phyloP scores from a whole-genome alignment of 2,888 invertebrate species.

The Ethmia dodecea region DNA sequence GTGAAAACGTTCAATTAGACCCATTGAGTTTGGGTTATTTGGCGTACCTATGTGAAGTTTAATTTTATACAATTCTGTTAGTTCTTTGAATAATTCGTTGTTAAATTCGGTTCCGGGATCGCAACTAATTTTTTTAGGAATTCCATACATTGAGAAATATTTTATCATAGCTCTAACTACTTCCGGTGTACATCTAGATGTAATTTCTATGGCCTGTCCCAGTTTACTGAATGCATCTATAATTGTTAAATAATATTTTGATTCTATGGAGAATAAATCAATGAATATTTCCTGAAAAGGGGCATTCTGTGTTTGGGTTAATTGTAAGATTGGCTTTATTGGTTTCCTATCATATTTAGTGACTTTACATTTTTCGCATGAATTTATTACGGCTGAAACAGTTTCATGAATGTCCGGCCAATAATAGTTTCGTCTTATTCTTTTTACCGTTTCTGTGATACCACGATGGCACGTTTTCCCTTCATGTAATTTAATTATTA shows the following conservation, averaged over 20 bases:
- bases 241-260: constrained; percentile 13
- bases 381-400: constrained; percentile 14
- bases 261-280: constrained; percentile 15
- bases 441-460: constrained; percentile 18
- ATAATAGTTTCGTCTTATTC: constrained; percentile 18
- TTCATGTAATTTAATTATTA: constrained; percentile 18
- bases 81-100: constrained; percentile 14
- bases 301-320: constrained; percentile 7
- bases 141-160: constrained; percentile 14
- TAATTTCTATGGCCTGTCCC: constrained; percentile 16
- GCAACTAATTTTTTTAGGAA: constrained; percentile 2
- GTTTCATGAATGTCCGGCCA: constrained; percentile 21
- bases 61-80: constrained; percentile 10
- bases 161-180: constrained; percentile 14
- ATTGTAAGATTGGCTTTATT: constrained; percentile 5
- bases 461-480: constrained; percentile 23
- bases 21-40: constrained; percentile 23
- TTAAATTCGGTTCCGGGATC: constrained; percentile 9
- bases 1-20: no score
- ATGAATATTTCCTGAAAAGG: constrained; percentile 15
- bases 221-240: constrained; percentile 20
- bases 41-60: no score
- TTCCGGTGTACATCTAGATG: constrained; percentile 13
- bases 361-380: constrained; percentile 10
- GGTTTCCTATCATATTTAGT: constrained; percentile 20